Conservation (phyloP, 2,888 invertebrate species). For the Torymus texanus region DNA sequence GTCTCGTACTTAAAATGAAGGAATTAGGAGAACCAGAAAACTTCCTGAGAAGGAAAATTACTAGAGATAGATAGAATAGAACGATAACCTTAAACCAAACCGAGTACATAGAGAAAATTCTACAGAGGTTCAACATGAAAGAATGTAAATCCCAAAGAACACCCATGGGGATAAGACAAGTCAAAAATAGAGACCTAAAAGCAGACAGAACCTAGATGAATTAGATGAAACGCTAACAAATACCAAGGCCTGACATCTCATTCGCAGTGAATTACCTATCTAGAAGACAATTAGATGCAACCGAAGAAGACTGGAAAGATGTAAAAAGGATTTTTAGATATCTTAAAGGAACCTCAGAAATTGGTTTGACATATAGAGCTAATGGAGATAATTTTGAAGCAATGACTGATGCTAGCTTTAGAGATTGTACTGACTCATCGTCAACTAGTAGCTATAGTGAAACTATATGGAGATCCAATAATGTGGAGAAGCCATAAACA, state of each 20-base stretch:
- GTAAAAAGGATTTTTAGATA: constrained; percentile 55
- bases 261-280: constrained; percentile 24
- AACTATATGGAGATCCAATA: constrained; percentile 53
- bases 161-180: too few species aligned
- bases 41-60: not conserved
- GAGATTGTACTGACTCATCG: constrained; percentile 55
- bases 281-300: constrained; percentile 48
- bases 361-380: constrained; percentile 46
- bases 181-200: too few species aligned
- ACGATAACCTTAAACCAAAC: too few species aligned
- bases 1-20: too few species aligned
- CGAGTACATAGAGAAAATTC: too few species aligned
- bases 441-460: constrained; percentile 27
- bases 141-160: too few species aligned
- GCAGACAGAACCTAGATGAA: not conserved
- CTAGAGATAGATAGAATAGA: not conserved
- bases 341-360: constrained; percentile 44
- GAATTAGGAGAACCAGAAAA: too few species aligned
- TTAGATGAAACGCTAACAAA: too few species aligned
- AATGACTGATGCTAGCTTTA: constrained; percentile 59
- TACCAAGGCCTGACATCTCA: constrained; percentile 3
- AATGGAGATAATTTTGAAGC: constrained; percentile 53
- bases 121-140: too few species aligned
- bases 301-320: constrained; percentile 55
- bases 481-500: constrained; percentile 60